phyloP scores from a whole-genome alignment of 1,140 invertebrate species.

The Ceratina japonica region DNA sequence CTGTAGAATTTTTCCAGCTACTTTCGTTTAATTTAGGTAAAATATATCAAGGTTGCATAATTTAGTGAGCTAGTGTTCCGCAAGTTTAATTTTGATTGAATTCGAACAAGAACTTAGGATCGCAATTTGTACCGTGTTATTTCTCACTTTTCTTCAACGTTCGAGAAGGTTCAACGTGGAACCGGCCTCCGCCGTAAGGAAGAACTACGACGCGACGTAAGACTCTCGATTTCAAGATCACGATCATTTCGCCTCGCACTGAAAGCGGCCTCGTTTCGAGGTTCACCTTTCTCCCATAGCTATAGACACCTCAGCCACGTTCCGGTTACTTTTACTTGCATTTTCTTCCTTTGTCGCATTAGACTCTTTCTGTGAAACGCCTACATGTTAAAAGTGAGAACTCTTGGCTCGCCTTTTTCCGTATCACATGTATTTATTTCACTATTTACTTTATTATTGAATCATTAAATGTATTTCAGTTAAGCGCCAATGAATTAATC shows the following conservation, averaged over 20 bases:
- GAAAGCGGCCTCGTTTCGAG: conserved; percentile 77
- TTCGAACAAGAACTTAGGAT: no score
- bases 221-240: conserved; percentile 78
- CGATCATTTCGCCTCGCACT: conserved; percentile 71
- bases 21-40: neutral
- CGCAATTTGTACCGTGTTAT: no score
- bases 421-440: neutral
- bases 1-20: conserved; percentile 19
- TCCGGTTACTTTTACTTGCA: conserved; percentile 47
- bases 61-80: no score
- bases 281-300: conserved; percentile 73
- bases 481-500: no score
- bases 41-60: conserved; percentile 67
- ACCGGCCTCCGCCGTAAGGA: neutral
- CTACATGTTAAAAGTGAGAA: neutral
- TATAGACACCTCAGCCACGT: conserved; percentile 33
- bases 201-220: conserved; percentile 17
- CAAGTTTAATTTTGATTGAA: no score
- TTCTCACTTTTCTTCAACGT: conserved; percentile 5
- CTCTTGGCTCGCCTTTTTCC: neutral
- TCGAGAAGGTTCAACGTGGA: conserved; percentile 15
- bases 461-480: neutral
- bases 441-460: neutral
- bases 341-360: neutral
- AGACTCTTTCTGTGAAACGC: neutral